A percentile compares a stretch with the other conserved stretches of the same genome.
Conservation (phyloP, 2,797 vertebrate species). For the Periparus ater region DNA sequence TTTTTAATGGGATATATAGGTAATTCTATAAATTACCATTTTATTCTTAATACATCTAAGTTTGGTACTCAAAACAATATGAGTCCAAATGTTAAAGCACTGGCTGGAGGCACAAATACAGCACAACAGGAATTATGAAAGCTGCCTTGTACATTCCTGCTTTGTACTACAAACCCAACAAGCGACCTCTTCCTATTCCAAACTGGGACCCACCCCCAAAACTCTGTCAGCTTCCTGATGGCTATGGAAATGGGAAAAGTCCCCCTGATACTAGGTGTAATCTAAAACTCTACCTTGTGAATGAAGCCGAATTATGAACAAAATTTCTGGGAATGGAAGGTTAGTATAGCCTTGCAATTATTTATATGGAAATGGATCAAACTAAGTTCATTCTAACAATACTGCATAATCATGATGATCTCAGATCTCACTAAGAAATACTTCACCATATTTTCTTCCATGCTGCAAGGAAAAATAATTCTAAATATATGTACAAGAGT, state of each 20-base stretch:
- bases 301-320: background rate
- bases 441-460: constrained; percentile 1
- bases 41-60: constrained; percentile 43
- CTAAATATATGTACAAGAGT: background rate
- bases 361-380: background rate
- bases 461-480: constrained; percentile 30
- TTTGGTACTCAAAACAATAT: constrained; percentile 57
- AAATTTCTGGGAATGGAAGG: background rate
- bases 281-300: background rate
- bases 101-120: constrained; percentile 67
- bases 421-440: constrained; percentile 10
- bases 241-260: background rate
- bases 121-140: constrained; percentile 41
- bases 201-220: background rate
- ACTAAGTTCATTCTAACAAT: background rate
- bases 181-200: background rate
- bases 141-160: constrained; percentile 33
- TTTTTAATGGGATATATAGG: constrained; percentile 43
- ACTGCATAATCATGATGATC: background rate
- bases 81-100: constrained; percentile 64
- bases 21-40: constrained; percentile 56
- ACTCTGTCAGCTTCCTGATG: background rate
- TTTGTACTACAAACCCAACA: constrained; percentile 26
- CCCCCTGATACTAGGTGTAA: background rate
- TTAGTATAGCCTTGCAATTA: background rate